A percentile compares a stretch with the other conserved stretches of the same genome.
These are phyloP conservation scores for Drosophila borborema DNA, from an alignment of 2,888 invertebrate genomes.

Conservation along the genomic window DNA sequence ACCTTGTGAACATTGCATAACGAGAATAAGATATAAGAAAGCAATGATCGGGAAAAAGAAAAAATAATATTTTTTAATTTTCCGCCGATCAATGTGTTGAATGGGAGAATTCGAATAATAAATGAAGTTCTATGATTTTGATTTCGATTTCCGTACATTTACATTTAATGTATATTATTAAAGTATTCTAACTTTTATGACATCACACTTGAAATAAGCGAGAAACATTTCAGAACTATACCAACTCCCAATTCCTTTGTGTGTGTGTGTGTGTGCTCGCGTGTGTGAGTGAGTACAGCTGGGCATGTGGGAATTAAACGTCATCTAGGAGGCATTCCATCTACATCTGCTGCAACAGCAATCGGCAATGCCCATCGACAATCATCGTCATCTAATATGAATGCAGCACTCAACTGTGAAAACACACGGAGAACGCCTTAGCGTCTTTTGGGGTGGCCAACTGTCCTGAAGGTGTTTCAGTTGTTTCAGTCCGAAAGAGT, in stretches of 20 bases:
- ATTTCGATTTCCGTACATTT: too few relatives aligned
- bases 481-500: constrained; percentile 30
- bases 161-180: too few relatives aligned
- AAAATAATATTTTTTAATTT: too few relatives aligned
- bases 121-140: too few relatives aligned
- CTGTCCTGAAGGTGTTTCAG: constrained; percentile 28
- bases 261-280: neutral
- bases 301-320: constrained; percentile 15
- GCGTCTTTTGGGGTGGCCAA: constrained; percentile 11
- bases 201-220: too few relatives aligned
- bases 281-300: neutral
- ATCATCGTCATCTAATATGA: constrained; percentile 61
- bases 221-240: too few relatives aligned
- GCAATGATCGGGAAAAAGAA: too few relatives aligned
- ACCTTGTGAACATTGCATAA: too few relatives aligned
- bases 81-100: too few relatives aligned
- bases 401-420: constrained; percentile 40
- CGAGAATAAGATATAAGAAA: too few relatives aligned
- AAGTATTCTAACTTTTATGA: too few relatives aligned
- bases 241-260: neutral
- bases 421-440: constrained; percentile 35
- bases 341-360: neutral
- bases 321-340: constrained; percentile 1
- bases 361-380: constrained; percentile 26
- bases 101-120: too few relatives aligned